Base-by-base conservation (phyloP, 2,888 invertebrate species). In the Protophormia terraenovae region DNA sequence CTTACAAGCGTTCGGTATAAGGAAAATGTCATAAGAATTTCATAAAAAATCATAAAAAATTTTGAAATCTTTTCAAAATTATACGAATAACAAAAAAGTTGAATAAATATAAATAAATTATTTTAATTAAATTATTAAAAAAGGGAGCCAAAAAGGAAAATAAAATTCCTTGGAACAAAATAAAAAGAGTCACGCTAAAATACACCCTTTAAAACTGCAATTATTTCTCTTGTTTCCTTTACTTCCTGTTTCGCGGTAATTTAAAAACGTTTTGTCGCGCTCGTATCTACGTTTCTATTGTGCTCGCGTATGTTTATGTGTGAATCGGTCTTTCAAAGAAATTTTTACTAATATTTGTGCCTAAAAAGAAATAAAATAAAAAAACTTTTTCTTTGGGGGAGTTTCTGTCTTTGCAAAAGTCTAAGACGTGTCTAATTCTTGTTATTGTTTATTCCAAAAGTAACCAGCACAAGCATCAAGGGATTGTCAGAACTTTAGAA, bases 351-450 rank as follows among this genome's bases (percentile, higher is more conserved):
- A 8, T 32, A n/a, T n/a, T n/a, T n/a, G 12, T 10, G 35, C 6
- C n/a, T 3, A 2, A n/a, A 41, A n/a, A 41, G n/a, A 14, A 12
- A 38, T 3, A 12, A 41, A 41, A 41, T 0, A 41, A 41, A 41
- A 41, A 41, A 41, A 41, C 41, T 41, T 41, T 32, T 5, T 19
- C 22, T 32, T 38, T 53, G 14, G 67, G 55, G 16, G 10, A 45
- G 24, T 10, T 38, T 27, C 38, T 69, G 24, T 45, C 16, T 41
- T 77, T 60, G 41, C 22, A 14, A 69, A 76, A 69, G 75, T 69
- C 62, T 76, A 69, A 82, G 27, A 76, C 67, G 75, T 69, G 76
- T 82, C 62, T 82, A 66, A 69, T 75, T 29, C 16, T n/a, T 62
- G 16, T 22, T 67, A 60, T 24, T 41, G 22, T 53, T n/a, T 50